These are phyloP conservation scores for Porites lutea DNA, from an alignment of 64 coral and sea anemone genomes.

Conservation along the genomic window DNA sequence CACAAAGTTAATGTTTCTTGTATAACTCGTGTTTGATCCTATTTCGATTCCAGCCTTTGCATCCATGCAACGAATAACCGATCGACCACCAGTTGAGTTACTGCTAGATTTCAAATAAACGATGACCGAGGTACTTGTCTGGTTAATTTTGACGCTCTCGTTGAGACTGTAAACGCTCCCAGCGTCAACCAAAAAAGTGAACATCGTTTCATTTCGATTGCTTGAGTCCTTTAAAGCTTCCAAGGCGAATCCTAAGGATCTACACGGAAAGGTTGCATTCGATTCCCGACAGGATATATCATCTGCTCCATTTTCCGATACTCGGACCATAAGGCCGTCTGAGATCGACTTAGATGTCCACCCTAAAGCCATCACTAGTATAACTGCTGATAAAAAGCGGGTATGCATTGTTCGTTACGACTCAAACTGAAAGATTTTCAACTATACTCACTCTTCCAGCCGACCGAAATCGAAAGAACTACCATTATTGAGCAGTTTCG, in stretches of 20 bases:
- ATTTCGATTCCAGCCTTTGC: constrained; percentile 29
- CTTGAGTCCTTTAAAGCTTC: not conserved
- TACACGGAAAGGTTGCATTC: not conserved
- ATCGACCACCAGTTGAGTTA: not conserved
- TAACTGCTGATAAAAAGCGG: too few relatives aligned
- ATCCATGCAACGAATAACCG: not conserved
- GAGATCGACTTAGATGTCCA: too few relatives aligned
- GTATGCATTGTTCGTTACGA: too few relatives aligned
- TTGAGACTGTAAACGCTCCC: not conserved
- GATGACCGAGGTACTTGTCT: not conserved
- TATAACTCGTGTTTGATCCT: not conserved
- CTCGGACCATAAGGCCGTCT: not conserved
- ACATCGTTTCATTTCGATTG: not conserved
- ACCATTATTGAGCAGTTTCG: too few relatives aligned
- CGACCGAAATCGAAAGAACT: too few relatives aligned
- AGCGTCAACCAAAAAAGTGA: constrained; percentile 38
- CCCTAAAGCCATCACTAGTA: too few relatives aligned
- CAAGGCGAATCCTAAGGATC: not conserved
- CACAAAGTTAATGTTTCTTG: constrained; percentile 60
- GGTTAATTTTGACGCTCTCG: constrained; percentile 2
- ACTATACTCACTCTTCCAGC: too few relatives aligned
- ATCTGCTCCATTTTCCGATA: not conserved
- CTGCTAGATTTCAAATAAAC: constrained; percentile 7
- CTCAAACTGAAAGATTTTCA: too few relatives aligned
- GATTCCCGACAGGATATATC: not conserved